Evolutionary conservation across 92 coral and sea anemone species (phyloP), one percentile per base, ranked within the genome.

Genomic region (Porites rus): DNA sequence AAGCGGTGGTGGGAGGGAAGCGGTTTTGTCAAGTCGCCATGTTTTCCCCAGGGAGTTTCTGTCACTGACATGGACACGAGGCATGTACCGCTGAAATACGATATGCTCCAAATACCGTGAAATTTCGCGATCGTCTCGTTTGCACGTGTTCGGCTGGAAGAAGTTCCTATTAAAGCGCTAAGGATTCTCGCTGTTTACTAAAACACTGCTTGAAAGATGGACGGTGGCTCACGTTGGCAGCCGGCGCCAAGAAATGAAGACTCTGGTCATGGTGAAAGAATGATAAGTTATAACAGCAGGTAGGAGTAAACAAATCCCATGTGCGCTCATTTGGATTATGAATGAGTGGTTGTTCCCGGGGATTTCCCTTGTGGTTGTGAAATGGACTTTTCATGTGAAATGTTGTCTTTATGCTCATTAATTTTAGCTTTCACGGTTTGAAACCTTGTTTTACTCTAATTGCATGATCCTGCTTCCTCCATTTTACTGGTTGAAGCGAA

Each of bases 1-100:
- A 38, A 38, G 46, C 46, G 46, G 46, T 38, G 46, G 46, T 38
- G 46, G 46, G 46, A 38, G 7, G 46, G 7, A 38, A 38, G 46
- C 46, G 46, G 46, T 38, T 38, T 38, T 38, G 46, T 38, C 46
- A 38, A 4, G 46, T 38, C 92, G 98, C 98, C 98, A 94, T 94
- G 64, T 94, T 94, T 10, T 71, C 75, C 75, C 75, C 51, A 51
- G 75, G 75, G 75, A 71, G 46, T 71, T 16, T 69, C 51, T 69
- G 46, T 10, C 10, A 53, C 51, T 69, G 9, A 11, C 19, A 53
- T 28, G 51, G 51, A n/a, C 8, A 20, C 53, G 51, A 51, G 53
- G 6, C 20, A 11, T 20, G 31, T 5, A 3, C 46, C 75, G 24
- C 46, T 38, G 46, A 38, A 38, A 38, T 0, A 4, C 46, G 46